phyloP scores from a whole-genome alignment of 64 coral and sea anemone genomes.

The Pachyseris speciosa region DNA sequence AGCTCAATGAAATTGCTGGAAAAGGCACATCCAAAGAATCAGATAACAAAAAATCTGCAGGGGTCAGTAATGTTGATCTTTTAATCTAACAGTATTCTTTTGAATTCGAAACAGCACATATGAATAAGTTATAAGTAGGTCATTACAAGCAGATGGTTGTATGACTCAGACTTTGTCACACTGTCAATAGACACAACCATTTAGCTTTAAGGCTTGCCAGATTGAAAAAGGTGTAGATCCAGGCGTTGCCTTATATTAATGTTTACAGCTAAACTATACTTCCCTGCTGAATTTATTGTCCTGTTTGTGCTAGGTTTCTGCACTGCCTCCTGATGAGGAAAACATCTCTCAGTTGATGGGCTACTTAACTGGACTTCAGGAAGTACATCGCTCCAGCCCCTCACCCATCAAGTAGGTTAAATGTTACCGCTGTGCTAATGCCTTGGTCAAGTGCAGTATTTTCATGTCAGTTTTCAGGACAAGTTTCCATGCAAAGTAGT shows the following conservation, averaged over 20 bases:
- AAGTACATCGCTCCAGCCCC: background rate
- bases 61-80: background rate
- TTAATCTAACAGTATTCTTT: background rate
- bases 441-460: too few species aligned
- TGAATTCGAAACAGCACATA: too few species aligned
- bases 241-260: too few species aligned
- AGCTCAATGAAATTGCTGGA: constrained; percentile 70
- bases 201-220: too few species aligned
- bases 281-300: background rate
- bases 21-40: constrained; percentile 24
- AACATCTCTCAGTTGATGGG: constrained; percentile 45
- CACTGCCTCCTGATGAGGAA: constrained; percentile 1
- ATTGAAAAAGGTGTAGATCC: too few species aligned
- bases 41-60: constrained; percentile 19
- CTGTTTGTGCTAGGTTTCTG: background rate
- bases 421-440: background rate
- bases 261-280: too few species aligned
- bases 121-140: too few species aligned
- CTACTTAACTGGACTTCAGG: constrained; percentile 18
- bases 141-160: too few species aligned
- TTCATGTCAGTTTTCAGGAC: too few species aligned
- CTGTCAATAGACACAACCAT: too few species aligned
- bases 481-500: too few species aligned
- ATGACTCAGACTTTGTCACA: too few species aligned
- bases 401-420: constrained; percentile 10